These are phyloP conservation scores for Catalaphyllia jardinei DNA, from an alignment of 64 coral and sea anemone genomes.

Conservation along the genomic window DNA sequence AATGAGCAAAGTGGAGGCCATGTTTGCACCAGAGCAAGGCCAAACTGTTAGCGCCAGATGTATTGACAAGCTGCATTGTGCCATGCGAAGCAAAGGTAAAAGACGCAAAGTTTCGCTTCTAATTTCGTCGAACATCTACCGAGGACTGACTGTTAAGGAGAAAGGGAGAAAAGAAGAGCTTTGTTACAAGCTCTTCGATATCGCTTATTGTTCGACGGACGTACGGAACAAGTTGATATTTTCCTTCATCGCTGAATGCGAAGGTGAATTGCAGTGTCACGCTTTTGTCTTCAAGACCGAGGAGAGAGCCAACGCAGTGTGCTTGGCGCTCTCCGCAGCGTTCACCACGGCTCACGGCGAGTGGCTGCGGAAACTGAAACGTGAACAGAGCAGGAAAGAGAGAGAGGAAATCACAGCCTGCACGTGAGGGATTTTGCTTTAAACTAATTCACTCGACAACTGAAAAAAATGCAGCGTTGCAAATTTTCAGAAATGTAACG, in stretches of 20 bases:
- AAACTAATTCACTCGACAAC: too few species aligned
- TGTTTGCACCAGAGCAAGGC: slow-evolving; percentile 46
- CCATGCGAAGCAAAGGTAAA: slow-evolving; percentile 5
- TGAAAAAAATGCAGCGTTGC: too few species aligned
- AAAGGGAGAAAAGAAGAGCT: slow-evolving; percentile 26
- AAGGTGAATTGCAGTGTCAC: slow-evolving; percentile 65
- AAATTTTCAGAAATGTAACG: too few species aligned
- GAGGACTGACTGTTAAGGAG: slow-evolving; percentile 74
- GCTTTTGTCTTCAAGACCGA: slow-evolving; percentile 67
- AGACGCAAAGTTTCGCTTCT: slow-evolving; percentile 67
- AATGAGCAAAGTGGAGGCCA: slow-evolving; percentile 38
- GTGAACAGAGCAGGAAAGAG: slow-evolving; percentile 42
- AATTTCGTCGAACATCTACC: slow-evolving; percentile 72
- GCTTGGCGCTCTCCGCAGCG: slow-evolving; percentile 69
- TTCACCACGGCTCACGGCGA: slow-evolving; percentile 66
- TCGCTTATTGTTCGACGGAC: slow-evolving; percentile 80
- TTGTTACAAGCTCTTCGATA: slow-evolving; percentile 68
- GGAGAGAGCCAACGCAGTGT: slow-evolving; percentile 51
- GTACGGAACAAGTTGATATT: slow-evolving; percentile 60
- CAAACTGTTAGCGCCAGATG: slow-evolving; percentile 36
- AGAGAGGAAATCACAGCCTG: neutral
- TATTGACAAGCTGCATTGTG: slow-evolving; percentile 47
- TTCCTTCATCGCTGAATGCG: slow-evolving; percentile 74
- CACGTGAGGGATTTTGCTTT: too few species aligned
- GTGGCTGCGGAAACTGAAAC: slow-evolving; percentile 64